Base-by-base conservation (phyloP, 2,797 vertebrate species). In the Eidolon dupreanum region DNA sequence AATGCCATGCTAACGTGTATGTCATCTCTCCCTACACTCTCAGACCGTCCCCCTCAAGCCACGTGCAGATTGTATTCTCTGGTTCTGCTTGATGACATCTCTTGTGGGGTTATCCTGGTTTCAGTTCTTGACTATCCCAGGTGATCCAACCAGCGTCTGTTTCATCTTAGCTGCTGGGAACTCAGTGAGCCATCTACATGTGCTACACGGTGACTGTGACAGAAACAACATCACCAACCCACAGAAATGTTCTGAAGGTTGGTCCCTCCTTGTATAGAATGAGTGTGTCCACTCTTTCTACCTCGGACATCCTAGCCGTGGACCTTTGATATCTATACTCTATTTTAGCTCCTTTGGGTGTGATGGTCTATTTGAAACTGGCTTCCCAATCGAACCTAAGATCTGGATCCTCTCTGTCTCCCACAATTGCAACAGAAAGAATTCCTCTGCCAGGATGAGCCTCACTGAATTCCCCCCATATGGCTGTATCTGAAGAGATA, bases 1-100 rank as follows among this genome's bases (percentile, higher is more conserved):
- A 22, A 8, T 3, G 6, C 16, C 11, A 5, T 6, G 20, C 38
- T 17, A 8, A 71, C 4, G 4, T 1, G 1, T 15, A 9, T 1
- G 0, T 24, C 46, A 22, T 38, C 10, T 43, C 8, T 43, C 49
- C 41, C 15, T 31, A 0, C 1, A 33, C 49, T 77, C 46, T 51
- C 31, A 57, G 22, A n/a, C n/a, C 13, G 2, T 19, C 17, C 22
- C 53, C 9, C 38, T 49, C 26, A 20, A 61, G 63, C 15, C 11
- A 26, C 2, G 1, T 68, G 49, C 38, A n/a, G 26, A 28, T 41
- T 46, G 79, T 16, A 38, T 28, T 38, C 33, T 51, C 20, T 93
- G 63, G 26, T 89, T 94, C 66, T 68, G 2, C 33, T 79, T 43
- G 19, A 71, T 65, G 8, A n/a, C 26, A 24, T 51, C 41, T 81